Conservation (phyloP, 30 jellyfish, hydroid and myxozoan genomes). For the Rhopilema esculentum region DNA sequence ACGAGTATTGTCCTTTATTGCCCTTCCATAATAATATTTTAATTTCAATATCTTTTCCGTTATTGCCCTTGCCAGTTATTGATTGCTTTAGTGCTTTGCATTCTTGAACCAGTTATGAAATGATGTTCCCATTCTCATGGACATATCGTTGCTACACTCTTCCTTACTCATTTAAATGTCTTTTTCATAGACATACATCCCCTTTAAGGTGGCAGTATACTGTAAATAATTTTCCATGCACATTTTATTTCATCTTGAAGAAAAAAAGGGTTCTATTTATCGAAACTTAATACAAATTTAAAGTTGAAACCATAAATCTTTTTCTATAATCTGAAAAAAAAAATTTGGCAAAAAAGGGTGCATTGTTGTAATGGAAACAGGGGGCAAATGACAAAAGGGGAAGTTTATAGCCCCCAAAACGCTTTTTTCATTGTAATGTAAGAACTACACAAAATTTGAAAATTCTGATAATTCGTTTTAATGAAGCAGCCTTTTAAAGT, state of each 20-base stretch:
- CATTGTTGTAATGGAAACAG: neutral
- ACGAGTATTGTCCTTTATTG: too few species aligned
- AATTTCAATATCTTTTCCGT: too few species aligned
- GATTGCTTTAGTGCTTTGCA: too few species aligned
- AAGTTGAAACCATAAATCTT: neutral
- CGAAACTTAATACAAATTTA: neutral
- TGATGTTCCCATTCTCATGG: too few species aligned
- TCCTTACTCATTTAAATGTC: too few species aligned
- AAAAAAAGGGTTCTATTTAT: neutral
- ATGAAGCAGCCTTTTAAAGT: neutral
- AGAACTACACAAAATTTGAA: neutral
- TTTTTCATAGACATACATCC: too few species aligned
- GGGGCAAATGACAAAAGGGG: neutral
- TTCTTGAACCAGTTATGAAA: too few species aligned
- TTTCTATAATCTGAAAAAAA: neutral
- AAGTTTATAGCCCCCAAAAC: neutral
- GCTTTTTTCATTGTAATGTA: neutral
- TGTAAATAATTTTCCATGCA: neutral
- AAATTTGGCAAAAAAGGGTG: neutral
- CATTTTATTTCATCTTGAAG: neutral
- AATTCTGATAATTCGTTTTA: neutral
- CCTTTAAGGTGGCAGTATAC: neutral
- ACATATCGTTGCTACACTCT: too few species aligned
- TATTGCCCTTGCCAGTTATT: too few species aligned
- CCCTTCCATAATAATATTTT: too few species aligned